Percentiles rank a stretch among this genome's conserved stretches.
Evolutionary conservation across 2,888 invertebrate genomes (phyloP).

Genomic region (Ectemnius cavifrons): DNA sequence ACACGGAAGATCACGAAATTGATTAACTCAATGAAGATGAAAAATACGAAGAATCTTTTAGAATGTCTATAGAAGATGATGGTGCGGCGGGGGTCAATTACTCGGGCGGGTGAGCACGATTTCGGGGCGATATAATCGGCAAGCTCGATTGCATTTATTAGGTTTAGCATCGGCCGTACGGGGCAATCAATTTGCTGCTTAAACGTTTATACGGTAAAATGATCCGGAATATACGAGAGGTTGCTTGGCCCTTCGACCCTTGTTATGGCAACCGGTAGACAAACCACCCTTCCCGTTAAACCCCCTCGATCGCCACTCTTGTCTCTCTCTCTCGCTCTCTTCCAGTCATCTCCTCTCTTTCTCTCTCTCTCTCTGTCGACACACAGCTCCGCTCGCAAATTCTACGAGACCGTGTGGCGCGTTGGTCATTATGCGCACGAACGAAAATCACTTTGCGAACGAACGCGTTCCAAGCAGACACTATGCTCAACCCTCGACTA

Average conservation of each 20-base stretch:
- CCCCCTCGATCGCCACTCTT: constrained; percentile 36
- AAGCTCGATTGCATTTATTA: constrained; percentile 52
- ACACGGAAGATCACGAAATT: too few relatives aligned
- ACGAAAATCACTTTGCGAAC: constrained; percentile 53
- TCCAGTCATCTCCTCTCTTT: constrained; percentile 1
- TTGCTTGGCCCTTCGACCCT: constrained; percentile 42
- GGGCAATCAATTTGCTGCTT: constrained; percentile 56
- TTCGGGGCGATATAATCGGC: constrained; percentile 39
- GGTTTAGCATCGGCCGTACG: constrained; percentile 47
- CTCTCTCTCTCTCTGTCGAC: too few relatives aligned
- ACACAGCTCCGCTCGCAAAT: background rate
- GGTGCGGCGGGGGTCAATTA: constrained; percentile 20
- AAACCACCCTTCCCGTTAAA: constrained; percentile 50
- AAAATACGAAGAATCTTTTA: too few relatives aligned
- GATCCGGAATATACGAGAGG: constrained; percentile 54
- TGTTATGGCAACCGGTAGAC: constrained; percentile 53
- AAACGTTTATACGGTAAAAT: constrained; percentile 65
- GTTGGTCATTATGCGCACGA: constrained; percentile 56
- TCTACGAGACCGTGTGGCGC: constrained; percentile 17
- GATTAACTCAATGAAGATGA: too few relatives aligned
- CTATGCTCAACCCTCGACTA: background rate
- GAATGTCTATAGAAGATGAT: too few relatives aligned
- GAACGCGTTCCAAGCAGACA: constrained; percentile 19
- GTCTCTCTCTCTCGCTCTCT: constrained; percentile 10
- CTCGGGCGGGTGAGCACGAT: constrained; percentile 33